These are phyloP conservation scores for Acrocera orbiculus DNA, from an alignment of 2,888 invertebrate species.

Conservation along the genomic window DNA sequence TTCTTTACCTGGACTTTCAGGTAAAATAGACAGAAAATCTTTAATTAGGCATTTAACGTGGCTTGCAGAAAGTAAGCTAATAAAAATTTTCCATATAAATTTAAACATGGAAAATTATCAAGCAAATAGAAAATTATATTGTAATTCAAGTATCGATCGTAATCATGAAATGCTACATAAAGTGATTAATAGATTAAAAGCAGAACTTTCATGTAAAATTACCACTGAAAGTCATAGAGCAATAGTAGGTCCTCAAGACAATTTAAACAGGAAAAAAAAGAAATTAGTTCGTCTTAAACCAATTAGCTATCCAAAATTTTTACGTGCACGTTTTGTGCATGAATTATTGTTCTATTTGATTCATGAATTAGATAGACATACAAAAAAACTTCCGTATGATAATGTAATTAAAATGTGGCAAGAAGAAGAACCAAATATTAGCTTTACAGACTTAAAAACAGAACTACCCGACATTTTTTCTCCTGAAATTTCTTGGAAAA, in stretches of 20 bases:
- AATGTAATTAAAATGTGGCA: conserved; percentile 21
- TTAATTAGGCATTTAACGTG: no score
- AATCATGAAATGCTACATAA: conserved; percentile 17
- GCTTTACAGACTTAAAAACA: conserved; percentile 25
- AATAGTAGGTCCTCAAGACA: neutral
- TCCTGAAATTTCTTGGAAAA: conserved; percentile 44
- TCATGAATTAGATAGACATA: conserved; percentile 28
- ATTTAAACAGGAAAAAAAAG: conserved; percentile 13
- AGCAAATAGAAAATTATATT: no score
- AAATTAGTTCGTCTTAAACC: no score
- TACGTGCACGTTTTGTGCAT: conserved; percentile 47
- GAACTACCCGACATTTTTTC: conserved; percentile 35
- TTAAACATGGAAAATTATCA: no score
- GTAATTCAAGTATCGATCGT: no score
- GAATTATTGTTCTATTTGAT: conserved; percentile 51
- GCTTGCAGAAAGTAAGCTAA: no score
- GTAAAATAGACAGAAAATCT: no score
- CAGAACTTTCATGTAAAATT: neutral
- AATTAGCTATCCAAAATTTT: conserved; percentile 50
- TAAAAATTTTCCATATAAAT: no score
- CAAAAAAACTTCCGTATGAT: conserved; percentile 14
- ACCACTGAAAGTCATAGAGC: neutral
- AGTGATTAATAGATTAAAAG: conserved; percentile 15
- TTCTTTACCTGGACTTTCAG: no score
- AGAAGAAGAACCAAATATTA: conserved; percentile 21